Conservation (phyloP, 1,140 invertebrate genomes). For the Psix sp. region DNA sequence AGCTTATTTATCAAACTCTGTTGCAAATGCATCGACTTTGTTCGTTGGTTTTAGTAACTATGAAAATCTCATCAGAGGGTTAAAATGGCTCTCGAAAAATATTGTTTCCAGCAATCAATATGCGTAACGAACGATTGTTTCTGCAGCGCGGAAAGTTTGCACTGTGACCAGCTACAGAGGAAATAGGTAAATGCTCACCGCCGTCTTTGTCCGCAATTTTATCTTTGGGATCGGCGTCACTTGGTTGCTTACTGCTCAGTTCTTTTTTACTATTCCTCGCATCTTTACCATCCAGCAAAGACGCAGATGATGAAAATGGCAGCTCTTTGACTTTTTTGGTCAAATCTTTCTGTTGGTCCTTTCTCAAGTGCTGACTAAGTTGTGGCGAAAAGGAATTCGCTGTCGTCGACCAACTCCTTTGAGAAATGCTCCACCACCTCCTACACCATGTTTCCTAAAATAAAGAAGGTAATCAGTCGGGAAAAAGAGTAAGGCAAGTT, state of each 20-base stretch:
- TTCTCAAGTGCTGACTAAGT: constrained; percentile 66
- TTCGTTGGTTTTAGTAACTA: no score
- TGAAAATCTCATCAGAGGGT: no score
- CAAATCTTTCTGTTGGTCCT: constrained; percentile 56
- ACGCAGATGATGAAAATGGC: constrained; percentile 3
- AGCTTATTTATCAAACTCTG: constrained; percentile 6
- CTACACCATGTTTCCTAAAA: constrained; percentile 74
- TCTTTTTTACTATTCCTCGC: constrained; percentile 40
- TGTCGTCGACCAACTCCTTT: constrained; percentile 66
- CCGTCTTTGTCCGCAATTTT: not conserved
- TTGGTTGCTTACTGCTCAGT: constrained; percentile 1
- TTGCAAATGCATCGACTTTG: not conserved
- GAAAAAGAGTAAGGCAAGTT: constrained; percentile 3
- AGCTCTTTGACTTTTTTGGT: constrained; percentile 41
- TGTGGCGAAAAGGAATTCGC: constrained; percentile 63
- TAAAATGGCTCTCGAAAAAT: not conserved
- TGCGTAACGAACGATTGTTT: not conserved
- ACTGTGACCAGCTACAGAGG: not conserved
- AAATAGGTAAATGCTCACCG: not conserved
- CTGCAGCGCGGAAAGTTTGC: not conserved
- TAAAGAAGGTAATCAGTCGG: constrained; percentile 11
- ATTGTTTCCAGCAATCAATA: not conserved
- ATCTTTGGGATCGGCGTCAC: not conserved
- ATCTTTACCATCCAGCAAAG: constrained; percentile 6
- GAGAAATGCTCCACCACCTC: constrained; percentile 73